phyloP scores from a whole-genome alignment of 1,140 invertebrate genomes.

The Caenorhabditis latens region DNA sequence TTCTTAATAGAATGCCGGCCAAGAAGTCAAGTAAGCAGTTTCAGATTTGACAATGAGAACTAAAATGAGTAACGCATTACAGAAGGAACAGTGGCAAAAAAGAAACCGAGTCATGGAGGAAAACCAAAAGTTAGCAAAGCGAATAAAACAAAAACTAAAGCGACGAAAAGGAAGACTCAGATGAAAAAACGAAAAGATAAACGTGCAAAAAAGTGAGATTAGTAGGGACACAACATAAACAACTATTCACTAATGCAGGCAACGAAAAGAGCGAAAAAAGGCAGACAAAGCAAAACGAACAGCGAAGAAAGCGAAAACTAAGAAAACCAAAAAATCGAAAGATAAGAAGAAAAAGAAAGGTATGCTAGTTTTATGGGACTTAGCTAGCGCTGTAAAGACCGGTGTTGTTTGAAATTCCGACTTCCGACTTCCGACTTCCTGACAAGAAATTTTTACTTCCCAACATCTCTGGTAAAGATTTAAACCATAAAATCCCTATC shows the following conservation, averaged over 20 bases:
- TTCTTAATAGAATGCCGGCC: background rate
- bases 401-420: too few relatives aligned
- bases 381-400: background rate
- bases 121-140: constrained; percentile 16
- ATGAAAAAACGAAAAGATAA: constrained; percentile 19
- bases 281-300: background rate
- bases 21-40: background rate
- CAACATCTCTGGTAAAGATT: too few relatives aligned
- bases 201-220: background rate
- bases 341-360: constrained; percentile 24
- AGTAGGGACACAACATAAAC: background rate
- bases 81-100: constrained; percentile 6
- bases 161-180: constrained; percentile 6
- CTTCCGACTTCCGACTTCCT: too few relatives aligned
- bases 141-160: constrained; percentile 17
- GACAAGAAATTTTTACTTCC: too few relatives aligned
- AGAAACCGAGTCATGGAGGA: background rate
- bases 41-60: background rate
- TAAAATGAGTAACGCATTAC: background rate
- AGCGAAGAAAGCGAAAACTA: background rate
- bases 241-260: background rate
- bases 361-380: background rate
- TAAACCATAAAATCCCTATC: too few relatives aligned
- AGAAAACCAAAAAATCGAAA: background rate
- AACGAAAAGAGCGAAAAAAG: background rate